A percentile compares a stretch with the other conserved stretches of the same genome.
These are phyloP conservation scores for Lagria hirta DNA, from an alignment of 2,888 invertebrate genomes.

Conservation along the genomic window DNA sequence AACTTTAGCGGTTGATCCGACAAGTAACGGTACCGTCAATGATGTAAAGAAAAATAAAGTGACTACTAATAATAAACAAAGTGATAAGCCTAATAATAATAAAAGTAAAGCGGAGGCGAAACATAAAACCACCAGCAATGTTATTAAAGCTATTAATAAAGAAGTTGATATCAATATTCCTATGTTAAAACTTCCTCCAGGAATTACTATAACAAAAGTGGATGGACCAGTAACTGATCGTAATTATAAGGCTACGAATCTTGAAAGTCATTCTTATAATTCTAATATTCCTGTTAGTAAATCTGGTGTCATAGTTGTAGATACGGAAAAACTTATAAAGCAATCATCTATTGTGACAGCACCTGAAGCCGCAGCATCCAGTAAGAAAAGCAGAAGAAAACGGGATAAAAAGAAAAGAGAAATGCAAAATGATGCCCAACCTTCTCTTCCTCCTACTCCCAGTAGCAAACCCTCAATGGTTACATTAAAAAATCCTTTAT, in stretches of 20 bases:
- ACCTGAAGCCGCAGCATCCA: slow-evolving; percentile 34
- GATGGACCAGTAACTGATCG: slow-evolving; percentile 51
- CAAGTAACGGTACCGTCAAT: slow-evolving; percentile 4
- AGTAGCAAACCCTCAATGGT: slow-evolving; percentile 64
- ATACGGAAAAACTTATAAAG: slow-evolving; percentile 59
- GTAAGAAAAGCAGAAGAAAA: slow-evolving; percentile 58
- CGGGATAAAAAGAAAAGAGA: slow-evolving; percentile 55
- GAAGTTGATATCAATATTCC: slow-evolving; percentile 45
- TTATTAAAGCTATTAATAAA: too few relatives aligned
- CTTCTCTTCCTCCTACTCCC: slow-evolving; percentile 19
- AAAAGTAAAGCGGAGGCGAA: slow-evolving; percentile 25
- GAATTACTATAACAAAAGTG: slow-evolving; percentile 57
- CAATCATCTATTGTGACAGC: slow-evolving; percentile 21
- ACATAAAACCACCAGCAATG: slow-evolving; percentile 28
- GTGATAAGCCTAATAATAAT: slow-evolving; percentile 23
- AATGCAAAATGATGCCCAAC: slow-evolving; percentile 33
- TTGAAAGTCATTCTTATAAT: slow-evolving; percentile 33
- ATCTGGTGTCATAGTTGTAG: slow-evolving; percentile 63
- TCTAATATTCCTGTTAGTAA: slow-evolving; percentile 46
- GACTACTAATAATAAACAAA: slow-evolving; percentile 17
- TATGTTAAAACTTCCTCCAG: slow-evolving; percentile 49
- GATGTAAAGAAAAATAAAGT: slow-evolving; percentile 19
- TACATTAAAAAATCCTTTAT: slow-evolving; percentile 77
- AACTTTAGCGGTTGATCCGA: slow-evolving; percentile 41
- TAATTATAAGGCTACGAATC: slow-evolving; percentile 38